These are phyloP conservation scores for Orthonychiurus folsomi DNA, from an alignment of 2,888 invertebrate genomes.

Conservation along the genomic window DNA sequence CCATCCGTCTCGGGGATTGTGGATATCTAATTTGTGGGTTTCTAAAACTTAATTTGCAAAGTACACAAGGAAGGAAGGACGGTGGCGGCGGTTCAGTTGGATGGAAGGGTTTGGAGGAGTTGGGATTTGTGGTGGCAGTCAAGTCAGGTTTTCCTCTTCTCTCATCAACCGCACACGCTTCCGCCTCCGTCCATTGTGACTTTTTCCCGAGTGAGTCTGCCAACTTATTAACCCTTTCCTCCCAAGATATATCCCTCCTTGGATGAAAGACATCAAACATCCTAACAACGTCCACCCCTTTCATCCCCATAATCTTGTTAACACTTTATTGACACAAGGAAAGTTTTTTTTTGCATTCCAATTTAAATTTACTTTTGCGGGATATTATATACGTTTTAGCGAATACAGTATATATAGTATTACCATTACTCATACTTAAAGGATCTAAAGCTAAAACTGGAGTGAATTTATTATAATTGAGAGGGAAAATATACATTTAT, in stretches of 20 bases:
- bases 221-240: neutral
- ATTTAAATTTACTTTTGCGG: no score
- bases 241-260: no score
- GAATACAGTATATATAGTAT: no score
- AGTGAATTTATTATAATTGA: no score
- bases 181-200: neutral
- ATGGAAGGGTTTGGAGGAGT: neutral
- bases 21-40: conserved; percentile 5
- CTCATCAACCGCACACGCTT: neutral
- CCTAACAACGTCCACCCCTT: no score
- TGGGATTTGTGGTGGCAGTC: conserved; percentile 2
- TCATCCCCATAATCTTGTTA: conserved; percentile 28
- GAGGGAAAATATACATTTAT: no score
- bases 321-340: conserved; percentile 36
- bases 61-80: conserved; percentile 24
- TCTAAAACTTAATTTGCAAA: conserved; percentile 31
- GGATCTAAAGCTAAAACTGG: no score
- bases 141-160: conserved; percentile 6
- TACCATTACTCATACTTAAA: no score
- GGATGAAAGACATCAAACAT: no score
- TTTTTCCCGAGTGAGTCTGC: neutral
- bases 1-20: neutral
- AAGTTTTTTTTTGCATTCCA: conserved; percentile 22
- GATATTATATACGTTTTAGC: no score
- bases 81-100: conserved; percentile 19